Evolutionary conservation across 92 coral and sea anemone species (phyloP), one percentile per base, ranked within the genome.

Genomic region (Zoanthus gigantus): DNA sequence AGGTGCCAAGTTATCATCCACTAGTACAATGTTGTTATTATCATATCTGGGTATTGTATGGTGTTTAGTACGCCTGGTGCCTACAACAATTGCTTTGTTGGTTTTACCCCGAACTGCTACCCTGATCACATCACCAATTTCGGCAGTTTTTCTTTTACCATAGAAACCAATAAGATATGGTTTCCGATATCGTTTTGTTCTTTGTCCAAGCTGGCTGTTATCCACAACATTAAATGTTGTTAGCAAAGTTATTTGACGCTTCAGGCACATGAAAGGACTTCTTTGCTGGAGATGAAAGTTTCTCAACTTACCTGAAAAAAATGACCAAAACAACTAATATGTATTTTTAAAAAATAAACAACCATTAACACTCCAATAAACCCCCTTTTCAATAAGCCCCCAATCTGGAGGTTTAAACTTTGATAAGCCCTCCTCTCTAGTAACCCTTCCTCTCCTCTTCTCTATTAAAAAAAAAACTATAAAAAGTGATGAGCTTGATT

Each of bases 81-180:
- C 99, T 17, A 97, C 98, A 32, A 97, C 95, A 48, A 97, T 82
- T 4, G 99, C 99, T 61, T 95, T 95, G 54, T 93, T 94, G 31
- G 99, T 94, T 84, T 97, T 94, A 53, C 99, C 99, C 23, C 98
- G 91, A 17, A 97, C 94, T 0, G 99, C 99, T n/a, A 97, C 99
- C 86, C 95, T 86, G 47, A 97, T 90, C 52, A 97, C 94, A 90
- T 97, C 99, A 12, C 99, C 99, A 12, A 94, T 92, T 65, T 97
- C 98, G 1, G 99, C 99, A 9, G 99, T 97, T 89, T 97, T 96
- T 69, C 98, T 89, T 79, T 95, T 94, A 31, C 95, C 88, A 87
- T 95, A 97, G 73, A 97, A 97, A 15, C 99, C 99, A 68, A 97
- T 97, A 65, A 96, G 92, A 88, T 97, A 97, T 0, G 99, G 96